Base-by-base conservation (phyloP, 2,797 vertebrate genomes). In the Coregonus ussuriensis region DNA sequence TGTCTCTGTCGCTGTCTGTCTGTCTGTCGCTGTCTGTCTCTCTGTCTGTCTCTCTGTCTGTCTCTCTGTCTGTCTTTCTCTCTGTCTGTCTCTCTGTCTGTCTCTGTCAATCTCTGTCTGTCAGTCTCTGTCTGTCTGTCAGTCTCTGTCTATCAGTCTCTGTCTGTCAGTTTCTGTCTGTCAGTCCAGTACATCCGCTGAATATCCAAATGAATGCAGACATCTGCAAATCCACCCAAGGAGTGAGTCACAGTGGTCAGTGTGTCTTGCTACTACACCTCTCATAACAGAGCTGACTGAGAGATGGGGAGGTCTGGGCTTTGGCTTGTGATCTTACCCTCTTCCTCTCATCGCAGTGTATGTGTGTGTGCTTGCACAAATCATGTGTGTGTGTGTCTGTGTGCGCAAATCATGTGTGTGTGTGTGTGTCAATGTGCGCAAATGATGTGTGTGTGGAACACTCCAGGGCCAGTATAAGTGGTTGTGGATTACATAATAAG, bases 21-120 rank as follows among this genome's bases (percentile, higher is more conserved):
- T 62, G 29, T 47, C 59, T 41, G 15, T n/a, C 72, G 7, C 68
- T 70, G 37, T 37, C 59, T 47, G 13, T 63, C 56, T 72, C 15
- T 41, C 65, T 31, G 18, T 66, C 79, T 80, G 84, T 29, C 37
- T 33, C 3, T 37, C 35, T 2, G 7, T 47, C 41, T 11, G 41
- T 47, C 41, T 11, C 7, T 47, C 41, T 47, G 0, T 41, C 37
- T 6, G 37, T 47, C 33, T 47, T 1, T 70, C 33, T 52, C 11
- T 51, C 35, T 70, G 0, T 71, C 41, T 51, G 9, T 51, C 15
- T 25, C 7, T 71, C 13, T 52, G 41, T 71, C 35, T 31, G 25
- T 47, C 83, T 37, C 81, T 47, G 56, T 59, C 25, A 25, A 25
- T 25, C 25, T 25, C 76, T 74, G 65, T 79, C 62, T 77, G 51